Evolutionary conservation across 2,113 vertebrate genomes (phyloP).

Genomic region (Glareola pratincola): DNA sequence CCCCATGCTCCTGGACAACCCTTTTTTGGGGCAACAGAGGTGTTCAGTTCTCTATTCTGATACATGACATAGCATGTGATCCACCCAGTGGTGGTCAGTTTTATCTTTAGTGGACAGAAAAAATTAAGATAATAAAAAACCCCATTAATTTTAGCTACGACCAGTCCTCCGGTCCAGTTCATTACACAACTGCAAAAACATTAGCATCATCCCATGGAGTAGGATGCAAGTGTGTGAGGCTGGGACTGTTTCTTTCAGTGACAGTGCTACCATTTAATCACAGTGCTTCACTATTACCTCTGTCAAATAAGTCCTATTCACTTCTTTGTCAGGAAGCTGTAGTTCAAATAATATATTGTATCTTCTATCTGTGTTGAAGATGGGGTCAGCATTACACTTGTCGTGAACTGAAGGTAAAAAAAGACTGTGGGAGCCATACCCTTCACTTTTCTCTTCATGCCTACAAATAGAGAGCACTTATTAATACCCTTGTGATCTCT

Average conservation of each 20-base stretch:
- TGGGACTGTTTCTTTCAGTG: background rate
- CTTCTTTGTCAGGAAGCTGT: background rate
- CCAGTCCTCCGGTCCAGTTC: background rate
- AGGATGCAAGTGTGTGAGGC: background rate
- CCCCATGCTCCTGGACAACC: background rate
- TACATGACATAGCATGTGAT: background rate
- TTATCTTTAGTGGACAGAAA: background rate
- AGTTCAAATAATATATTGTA: background rate
- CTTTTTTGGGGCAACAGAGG: background rate
- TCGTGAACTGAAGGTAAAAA: background rate
- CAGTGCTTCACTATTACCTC: background rate
- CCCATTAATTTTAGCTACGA: background rate
- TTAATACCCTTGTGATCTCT: background rate
- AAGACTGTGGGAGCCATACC: background rate
- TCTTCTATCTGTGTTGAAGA: background rate
- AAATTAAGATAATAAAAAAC: background rate
- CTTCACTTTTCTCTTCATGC: background rate
- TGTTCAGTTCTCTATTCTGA: background rate
- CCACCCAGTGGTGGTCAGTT: background rate
- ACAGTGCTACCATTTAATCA: background rate
- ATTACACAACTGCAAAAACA: background rate
- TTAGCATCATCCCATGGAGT: fast-evolving
- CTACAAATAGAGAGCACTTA: background rate
- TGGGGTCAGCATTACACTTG: background rate
- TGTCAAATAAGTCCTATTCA: background rate